Conservation (phyloP, 30 jellyfish, hydroid and myxozoan genomes). For the Turritopsis rubra region DNA sequence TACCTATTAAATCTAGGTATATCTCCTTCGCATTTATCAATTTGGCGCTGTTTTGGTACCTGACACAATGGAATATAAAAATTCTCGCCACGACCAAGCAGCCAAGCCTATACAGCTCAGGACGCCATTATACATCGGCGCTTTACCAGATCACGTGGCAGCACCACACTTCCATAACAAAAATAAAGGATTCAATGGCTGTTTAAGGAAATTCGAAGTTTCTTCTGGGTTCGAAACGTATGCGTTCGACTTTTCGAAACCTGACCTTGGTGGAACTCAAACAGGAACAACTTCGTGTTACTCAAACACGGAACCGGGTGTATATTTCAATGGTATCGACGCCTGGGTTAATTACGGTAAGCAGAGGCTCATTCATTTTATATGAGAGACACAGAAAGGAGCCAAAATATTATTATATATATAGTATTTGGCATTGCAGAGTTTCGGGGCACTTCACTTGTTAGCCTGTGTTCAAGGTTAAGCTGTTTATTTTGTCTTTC, state of each 20-base stretch:
- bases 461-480: too few relatives aligned
- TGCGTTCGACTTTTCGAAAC: constrained; percentile 61
- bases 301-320: constrained; percentile 84
- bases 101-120: constrained; percentile 36
- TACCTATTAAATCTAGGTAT: too few relatives aligned
- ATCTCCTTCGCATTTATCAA: constrained; percentile 71
- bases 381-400: too few relatives aligned
- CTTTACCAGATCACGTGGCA: constrained; percentile 61
- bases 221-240: constrained; percentile 81
- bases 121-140: constrained; percentile 87
- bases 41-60: constrained; percentile 87
- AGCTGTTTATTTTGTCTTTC: too few relatives aligned
- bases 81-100: constrained; percentile 28
- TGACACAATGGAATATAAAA: constrained; percentile 82
- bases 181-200: constrained; percentile 67
- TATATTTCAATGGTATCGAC: constrained; percentile 53
- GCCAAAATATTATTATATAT: too few relatives aligned
- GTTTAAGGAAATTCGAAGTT: constrained; percentile 81
- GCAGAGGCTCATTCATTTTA: background rate
- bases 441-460: too few relatives aligned
- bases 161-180: constrained; percentile 51
- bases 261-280: constrained; percentile 65
- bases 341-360: constrained; percentile 84
- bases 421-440: too few relatives aligned
- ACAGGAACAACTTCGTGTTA: constrained; percentile 82